These are phyloP conservation scores for Sander vitreus DNA, from an alignment of 2,113 vertebrate species.

Conservation along the genomic window DNA sequence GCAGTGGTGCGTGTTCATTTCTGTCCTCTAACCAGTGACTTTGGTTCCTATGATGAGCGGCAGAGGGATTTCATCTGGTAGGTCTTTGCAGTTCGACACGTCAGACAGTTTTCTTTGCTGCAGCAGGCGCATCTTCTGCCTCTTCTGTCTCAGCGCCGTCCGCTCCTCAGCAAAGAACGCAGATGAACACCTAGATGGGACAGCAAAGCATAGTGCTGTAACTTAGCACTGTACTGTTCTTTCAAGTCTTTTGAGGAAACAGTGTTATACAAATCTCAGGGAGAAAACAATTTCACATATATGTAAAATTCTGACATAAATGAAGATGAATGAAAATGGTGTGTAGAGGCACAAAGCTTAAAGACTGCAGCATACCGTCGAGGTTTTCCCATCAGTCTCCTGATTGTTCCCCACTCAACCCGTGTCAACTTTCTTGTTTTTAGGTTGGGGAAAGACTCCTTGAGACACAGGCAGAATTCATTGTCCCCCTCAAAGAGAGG, in stretches of 20 bases:
- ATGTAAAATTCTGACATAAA: not conserved
- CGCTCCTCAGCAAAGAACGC: slow-evolving; percentile 98
- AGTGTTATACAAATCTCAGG: not conserved
- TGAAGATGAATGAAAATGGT: not conserved
- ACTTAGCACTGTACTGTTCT: not conserved
- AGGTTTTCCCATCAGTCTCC: slow-evolving; percentile 98
- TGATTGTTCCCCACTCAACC: slow-evolving; percentile 98
- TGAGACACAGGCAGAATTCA: slow-evolving; percentile 98
- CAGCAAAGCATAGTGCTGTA: not conserved
- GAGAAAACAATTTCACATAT: not conserved
- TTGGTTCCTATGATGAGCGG: slow-evolving; percentile 98
- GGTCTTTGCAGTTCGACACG: slow-evolving; percentile 96
- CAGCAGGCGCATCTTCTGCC: slow-evolving; percentile 96
- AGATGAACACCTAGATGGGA: slow-evolving; percentile 91
- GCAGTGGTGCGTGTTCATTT: not conserved
- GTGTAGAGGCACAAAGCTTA: not conserved
- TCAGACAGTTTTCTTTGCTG: slow-evolving; percentile 97
- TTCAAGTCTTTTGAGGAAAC: not conserved
- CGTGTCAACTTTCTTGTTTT: slow-evolving; percentile 97
- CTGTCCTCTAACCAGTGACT: slow-evolving; percentile 91
- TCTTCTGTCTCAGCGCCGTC: slow-evolving; percentile 93
- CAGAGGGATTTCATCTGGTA: slow-evolving; percentile 97
- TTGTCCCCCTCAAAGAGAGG: slow-evolving; percentile 99
- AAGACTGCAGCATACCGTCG: slow-evolving; percentile 86
- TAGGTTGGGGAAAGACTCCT: slow-evolving; percentile 97